Evolutionary conservation across 2,113 vertebrate species (phyloP).

Genomic region (Odontophorus gujanensis): DNA sequence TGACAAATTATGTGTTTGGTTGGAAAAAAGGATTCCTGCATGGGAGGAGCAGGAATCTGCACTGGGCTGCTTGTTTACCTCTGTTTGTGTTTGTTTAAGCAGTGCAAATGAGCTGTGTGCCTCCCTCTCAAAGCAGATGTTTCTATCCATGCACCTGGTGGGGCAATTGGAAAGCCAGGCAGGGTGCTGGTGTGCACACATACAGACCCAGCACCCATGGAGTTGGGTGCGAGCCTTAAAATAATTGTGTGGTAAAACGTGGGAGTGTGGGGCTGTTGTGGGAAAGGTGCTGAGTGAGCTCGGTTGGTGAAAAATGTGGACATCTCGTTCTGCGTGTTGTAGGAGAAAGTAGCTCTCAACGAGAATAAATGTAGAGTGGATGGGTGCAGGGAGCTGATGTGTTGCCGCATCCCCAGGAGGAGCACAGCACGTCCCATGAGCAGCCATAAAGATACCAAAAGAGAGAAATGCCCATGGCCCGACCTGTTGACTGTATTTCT

Average conservation of each 20-base stretch:
- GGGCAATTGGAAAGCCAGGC: slow-evolving; percentile 49
- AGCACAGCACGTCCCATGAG: slow-evolving; percentile 20
- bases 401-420: not conserved
- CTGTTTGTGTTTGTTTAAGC: slow-evolving; percentile 67
- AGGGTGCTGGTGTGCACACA: not conserved
- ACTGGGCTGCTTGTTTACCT: not conserved
- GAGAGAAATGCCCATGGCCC: slow-evolving; percentile 11
- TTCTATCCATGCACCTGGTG: slow-evolving; percentile 68
- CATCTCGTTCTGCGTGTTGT: slow-evolving; percentile 14
- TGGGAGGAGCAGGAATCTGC: not conserved
- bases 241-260: not conserved
- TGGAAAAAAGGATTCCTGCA: not conserved
- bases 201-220: not conserved
- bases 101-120: slow-evolving; percentile 71
- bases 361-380: not conserved
- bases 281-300: slow-evolving; percentile 38
- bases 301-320: slow-evolving; percentile 12
- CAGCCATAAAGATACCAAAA: slow-evolving; percentile 46
- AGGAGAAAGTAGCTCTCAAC: slow-evolving; percentile 11
- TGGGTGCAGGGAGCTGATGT: not conserved
- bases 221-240: not conserved
- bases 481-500: slow-evolving; percentile 31
- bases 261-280: not conserved
- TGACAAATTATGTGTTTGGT: not conserved
- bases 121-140: slow-evolving; percentile 71